A percentile compares a stretch with the other conserved stretches of the same genome.
phyloP scores from a whole-genome alignment of 2,797 vertebrate genomes.

The Thripadectes ignobilis region DNA sequence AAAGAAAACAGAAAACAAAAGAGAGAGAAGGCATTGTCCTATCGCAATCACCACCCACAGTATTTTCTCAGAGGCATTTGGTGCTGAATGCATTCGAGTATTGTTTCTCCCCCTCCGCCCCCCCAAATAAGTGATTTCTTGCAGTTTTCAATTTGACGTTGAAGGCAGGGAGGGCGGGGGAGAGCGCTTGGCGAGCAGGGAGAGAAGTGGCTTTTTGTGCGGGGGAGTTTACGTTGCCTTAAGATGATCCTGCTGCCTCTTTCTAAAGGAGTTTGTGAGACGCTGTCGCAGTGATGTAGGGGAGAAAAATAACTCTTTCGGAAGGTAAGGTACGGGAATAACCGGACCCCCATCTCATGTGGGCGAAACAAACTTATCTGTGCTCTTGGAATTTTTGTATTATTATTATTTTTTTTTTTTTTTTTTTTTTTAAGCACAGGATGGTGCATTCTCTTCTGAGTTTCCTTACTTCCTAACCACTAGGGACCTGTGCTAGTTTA shows the following conservation, averaged over 20 bases:
- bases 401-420: too few species aligned
- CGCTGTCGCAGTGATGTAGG: not conserved
- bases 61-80: conserved; percentile 66
- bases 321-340: not conserved
- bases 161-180: not conserved
- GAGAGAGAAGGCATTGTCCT: conserved; percentile 61
- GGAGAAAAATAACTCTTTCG: not conserved
- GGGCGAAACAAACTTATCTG: not conserved
- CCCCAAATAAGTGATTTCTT: conserved; percentile 50
- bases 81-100: conserved; percentile 51
- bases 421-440: not conserved
- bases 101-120: not conserved
- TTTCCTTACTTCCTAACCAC: not conserved
- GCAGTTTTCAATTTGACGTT: conserved; percentile 34
- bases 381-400: not conserved
- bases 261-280: not conserved
- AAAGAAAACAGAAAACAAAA: conserved; percentile 13
- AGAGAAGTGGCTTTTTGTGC: not conserved
- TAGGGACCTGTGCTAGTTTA: not conserved
- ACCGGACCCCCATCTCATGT: not conserved
- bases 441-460: not conserved
- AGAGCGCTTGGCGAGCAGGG: not conserved
- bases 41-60: conserved; percentile 35
- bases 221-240: not conserved
- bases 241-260: not conserved